Evolutionary conservation across 1,140 invertebrate species (phyloP), one percentile per base, ranked within the genome.

Genomic region (Ctenoplectra terminalis): DNA sequence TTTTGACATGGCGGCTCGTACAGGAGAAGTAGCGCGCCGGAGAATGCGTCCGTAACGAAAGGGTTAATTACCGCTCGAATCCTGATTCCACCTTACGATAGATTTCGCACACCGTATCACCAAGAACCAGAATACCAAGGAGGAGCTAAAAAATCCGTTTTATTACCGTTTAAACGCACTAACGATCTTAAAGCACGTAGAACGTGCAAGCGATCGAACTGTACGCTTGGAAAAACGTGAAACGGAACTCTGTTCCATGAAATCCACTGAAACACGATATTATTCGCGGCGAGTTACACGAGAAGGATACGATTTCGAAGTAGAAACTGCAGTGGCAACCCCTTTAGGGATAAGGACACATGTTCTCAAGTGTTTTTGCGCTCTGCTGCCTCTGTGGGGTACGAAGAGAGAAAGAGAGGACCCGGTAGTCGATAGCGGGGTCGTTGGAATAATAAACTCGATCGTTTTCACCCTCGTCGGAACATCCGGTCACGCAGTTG

Each of bases 381-480:
- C 50, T 75, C 78, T 7, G 29, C 13, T 40, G 29, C 58, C 20
- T 60, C 58, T 60, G 17, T 34, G 7, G 29, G 50, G 48, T 20
- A 26, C 17, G 17, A 50, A 73, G 63, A 23, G 48, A 61, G 52
- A 48, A 17, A 50, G 15, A 9, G 20, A 54, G 48, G 26, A 34
- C 26, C 4, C 40, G n/a, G 50, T 5, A 9, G 46, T 26, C 23
- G 66, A 31, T 66, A 58, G 54, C 66, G 66, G 67, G 69, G 58
- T 86, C 69, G 67, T 77, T 86, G 60, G 85, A 84, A 87, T 87
- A 87, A 87, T 80, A 87, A 87, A 87, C 77, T 87, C 69, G 82
- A 87, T 87, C 66, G 82, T 84, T 66, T 84, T 64, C 48, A 76
- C 60, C 58, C 70, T 82, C 70, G 71, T 63, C 43, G 56, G 63